phyloP scores from a whole-genome alignment of 2,113 vertebrate genomes.

The Rhinopomastus cyanomelas region DNA sequence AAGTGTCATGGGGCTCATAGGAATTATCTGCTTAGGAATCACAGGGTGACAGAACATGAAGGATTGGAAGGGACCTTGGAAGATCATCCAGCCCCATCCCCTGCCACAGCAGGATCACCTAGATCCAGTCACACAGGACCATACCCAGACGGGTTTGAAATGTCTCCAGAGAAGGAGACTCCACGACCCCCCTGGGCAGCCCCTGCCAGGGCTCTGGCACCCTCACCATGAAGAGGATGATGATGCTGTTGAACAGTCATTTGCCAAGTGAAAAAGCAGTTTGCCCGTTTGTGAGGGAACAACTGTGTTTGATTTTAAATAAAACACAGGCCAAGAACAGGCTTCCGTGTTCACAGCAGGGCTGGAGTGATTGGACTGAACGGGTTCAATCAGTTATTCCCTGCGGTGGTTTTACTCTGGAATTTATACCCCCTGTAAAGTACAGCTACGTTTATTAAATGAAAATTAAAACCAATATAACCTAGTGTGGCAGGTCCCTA shows the following conservation, averaged over 20 bases:
- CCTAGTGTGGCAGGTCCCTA: neutral
- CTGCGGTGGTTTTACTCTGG: neutral
- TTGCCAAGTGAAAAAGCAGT: neutral
- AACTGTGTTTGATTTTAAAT: conserved; percentile 1
- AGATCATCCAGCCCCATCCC: too few species aligned
- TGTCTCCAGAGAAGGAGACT: too few species aligned
- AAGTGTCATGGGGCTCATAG: neutral
- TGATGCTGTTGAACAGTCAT: neutral
- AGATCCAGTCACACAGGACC: too few species aligned
- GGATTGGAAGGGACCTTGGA: too few species aligned
- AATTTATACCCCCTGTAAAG: conserved; percentile 12
- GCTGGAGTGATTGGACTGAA: neutral
- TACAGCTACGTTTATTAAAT: neutral
- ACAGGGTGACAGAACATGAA: too few species aligned
- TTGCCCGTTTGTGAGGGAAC: neutral
- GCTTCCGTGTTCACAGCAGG: conserved; percentile 5
- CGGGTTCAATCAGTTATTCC: conserved; percentile 1
- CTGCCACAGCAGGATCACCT: too few species aligned
- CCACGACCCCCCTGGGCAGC: too few species aligned
- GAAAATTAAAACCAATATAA: neutral
- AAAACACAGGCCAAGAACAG: neutral
- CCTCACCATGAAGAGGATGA: too few species aligned
- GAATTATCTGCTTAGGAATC: neutral
- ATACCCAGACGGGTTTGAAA: too few species aligned
- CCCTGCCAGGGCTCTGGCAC: too few species aligned